A percentile compares a stretch with the other conserved stretches of the same genome.
These are phyloP conservation scores for Athetis lepigone DNA, from an alignment of 2,888 invertebrate species.

Conservation along the genomic window DNA sequence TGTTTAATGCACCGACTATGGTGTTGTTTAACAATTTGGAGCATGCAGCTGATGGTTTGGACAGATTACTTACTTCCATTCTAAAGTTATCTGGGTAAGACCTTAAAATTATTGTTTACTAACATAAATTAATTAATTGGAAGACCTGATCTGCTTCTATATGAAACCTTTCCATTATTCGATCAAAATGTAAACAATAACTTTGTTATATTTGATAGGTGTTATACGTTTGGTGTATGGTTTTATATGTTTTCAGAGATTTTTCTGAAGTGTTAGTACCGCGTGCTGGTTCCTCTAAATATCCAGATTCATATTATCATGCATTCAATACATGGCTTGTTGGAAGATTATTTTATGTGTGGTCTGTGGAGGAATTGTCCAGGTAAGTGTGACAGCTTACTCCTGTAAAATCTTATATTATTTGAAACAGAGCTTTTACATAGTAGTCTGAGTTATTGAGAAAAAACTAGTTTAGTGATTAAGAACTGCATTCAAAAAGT, in stretches of 20 bases:
- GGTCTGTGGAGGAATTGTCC: slow-evolving; percentile 88
- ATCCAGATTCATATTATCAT: slow-evolving; percentile 85
- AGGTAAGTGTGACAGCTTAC: slow-evolving; percentile 74
- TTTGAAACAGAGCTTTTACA: neutral
- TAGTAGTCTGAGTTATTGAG: neutral
- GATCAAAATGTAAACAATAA: neutral
- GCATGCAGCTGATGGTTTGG: slow-evolving; percentile 88
- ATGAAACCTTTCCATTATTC: neutral
- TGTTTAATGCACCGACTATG: slow-evolving; percentile 91
- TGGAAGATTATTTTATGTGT: slow-evolving; percentile 92
- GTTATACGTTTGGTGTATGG: neutral
- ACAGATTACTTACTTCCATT: slow-evolving; percentile 90
- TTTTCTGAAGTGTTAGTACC: slow-evolving; percentile 90
- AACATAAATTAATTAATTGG: neutral
- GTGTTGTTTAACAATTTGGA: slow-evolving; percentile 90
- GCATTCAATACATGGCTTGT: slow-evolving; percentile 92
- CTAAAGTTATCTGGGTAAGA: slow-evolving; percentile 89
- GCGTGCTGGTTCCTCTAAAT: slow-evolving; percentile 80
- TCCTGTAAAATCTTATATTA: neutral
- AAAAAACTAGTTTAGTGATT: neutral
- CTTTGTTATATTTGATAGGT: neutral
- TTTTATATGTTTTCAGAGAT: slow-evolving; percentile 80
- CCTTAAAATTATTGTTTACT: neutral
- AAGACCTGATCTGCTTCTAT: neutral
- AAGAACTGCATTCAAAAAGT: neutral